A percentile compares a stretch with the other conserved stretches of the same genome.
These are phyloP conservation scores for Proteles cristata DNA, from an alignment of 2,113 vertebrate genomes.

Conservation along the genomic window DNA sequence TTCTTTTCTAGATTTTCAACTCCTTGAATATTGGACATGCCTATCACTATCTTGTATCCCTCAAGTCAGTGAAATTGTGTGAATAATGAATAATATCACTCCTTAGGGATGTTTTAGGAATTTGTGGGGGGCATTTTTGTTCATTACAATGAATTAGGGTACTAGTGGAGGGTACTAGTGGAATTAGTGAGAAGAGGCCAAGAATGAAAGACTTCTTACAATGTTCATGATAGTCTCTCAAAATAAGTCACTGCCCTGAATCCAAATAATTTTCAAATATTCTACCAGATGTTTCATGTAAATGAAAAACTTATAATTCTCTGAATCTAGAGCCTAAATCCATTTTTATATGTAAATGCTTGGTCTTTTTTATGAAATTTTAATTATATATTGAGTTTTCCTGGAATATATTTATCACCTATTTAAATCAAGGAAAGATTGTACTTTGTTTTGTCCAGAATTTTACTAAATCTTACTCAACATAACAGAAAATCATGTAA, in stretches of 20 bases:
- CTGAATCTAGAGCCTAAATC: not conserved
- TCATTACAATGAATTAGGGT: not conserved
- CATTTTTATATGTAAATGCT: not conserved
- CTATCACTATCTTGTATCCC: constrained; percentile 31
- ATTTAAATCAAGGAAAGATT: not conserved
- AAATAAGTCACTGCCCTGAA: constrained; percentile 27
- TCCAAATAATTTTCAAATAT: not conserved
- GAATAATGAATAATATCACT: not conserved
- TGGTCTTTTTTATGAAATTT: not conserved
- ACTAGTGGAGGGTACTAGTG: not conserved
- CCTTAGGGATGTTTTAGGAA: not conserved
- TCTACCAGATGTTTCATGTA: constrained; percentile 36
- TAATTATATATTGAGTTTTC: not conserved
- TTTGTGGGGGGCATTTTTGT: not conserved
- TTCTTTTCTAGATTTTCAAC: not conserved
- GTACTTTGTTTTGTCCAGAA: not conserved
- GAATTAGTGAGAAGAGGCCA: not conserved
- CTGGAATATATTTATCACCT: not conserved
- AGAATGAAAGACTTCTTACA: not conserved
- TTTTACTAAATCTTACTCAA: constrained; percentile 25
- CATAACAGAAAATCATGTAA: not conserved
- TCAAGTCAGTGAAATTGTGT: constrained; percentile 31
- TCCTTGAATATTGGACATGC: not conserved
- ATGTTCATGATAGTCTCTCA: not conserved
- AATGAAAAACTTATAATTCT: constrained; percentile 11